phyloP scores from a whole-genome alignment of 2,113 vertebrate species.

The Motacilla alba region DNA sequence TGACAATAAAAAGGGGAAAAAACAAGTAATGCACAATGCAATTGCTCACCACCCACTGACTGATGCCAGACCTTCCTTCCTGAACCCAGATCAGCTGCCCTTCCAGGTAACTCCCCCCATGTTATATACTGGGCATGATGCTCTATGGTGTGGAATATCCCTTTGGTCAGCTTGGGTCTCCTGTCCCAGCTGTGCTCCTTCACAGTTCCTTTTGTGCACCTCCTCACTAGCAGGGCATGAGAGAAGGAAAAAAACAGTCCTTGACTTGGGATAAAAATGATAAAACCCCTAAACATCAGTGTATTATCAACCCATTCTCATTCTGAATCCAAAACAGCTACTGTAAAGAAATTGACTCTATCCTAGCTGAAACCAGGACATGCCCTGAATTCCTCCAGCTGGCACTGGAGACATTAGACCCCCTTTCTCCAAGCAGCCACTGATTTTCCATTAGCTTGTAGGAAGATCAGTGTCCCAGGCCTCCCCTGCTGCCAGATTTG shows the following conservation, averaged over 20 bases:
- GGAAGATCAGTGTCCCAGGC: neutral
- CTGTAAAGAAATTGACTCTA: neutral
- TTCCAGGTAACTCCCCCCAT: neutral
- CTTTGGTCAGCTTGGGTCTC: neutral
- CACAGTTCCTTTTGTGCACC: neutral
- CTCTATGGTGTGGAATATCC: neutral
- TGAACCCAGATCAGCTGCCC: fast-evolving
- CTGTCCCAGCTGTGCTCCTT: neutral
- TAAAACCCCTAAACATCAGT: neutral
- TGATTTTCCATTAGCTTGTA: neutral
- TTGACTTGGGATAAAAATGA: fast-evolving
- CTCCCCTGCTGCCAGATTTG: neutral
- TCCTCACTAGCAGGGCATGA: neutral
- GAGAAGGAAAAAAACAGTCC: neutral
- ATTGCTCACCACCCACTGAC: neutral
- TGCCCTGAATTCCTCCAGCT: neutral
- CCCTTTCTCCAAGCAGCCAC: neutral
- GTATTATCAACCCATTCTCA: neutral
- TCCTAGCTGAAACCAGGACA: neutral
- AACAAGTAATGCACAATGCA: neutral
- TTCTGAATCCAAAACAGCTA: neutral
- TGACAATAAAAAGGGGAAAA: neutral
- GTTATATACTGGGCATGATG: neutral
- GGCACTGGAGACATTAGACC: neutral
- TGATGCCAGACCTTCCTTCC: neutral